Base-by-base conservation (phyloP, 1,140 invertebrate species). In the Macrotrachela quadricornifera region DNA sequence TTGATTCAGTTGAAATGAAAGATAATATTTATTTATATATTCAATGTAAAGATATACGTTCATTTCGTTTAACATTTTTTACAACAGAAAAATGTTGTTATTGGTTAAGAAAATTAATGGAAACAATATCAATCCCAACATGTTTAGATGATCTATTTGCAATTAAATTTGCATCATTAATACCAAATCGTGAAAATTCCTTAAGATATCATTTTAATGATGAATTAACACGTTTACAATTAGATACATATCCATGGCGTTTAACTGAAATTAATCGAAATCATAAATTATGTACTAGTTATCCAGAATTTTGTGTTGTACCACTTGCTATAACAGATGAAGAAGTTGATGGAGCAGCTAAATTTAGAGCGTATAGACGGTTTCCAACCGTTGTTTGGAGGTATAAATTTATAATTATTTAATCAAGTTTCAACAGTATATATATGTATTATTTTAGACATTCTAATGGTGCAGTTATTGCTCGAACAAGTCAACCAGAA, bases 371-470 rank as follows among this genome's bases (percentile, higher is more conserved):
- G 60, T 81, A 83, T 38, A 73, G 79, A 30, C 74, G 90, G 55
- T 78, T 95, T 62, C 88, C 90, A 10, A 80, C 83, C 8, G 81
- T 88, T 49, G 85, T 91, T 12, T 96, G 88, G 88, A 80, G 87
- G 79, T 81, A 72, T 56, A 56, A 43, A 4, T 44, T 57, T n/a
- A 41, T 49, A 18, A 53, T 17, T 50, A 15, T 46, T 37, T 45
- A 3, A 16, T 40, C 8, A 11, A 21, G 36, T 50, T 49, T 18
- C 52, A 9, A 51, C 45, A 14, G 16, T 48, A 30, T 42, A 17
- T 46, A 54, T 60, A 43, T 57, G 58, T 57, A 47, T 14, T 12
- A 14, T 45, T 79, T 80, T 57, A 81, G 87, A 64, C 73, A 75
- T 49, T 77, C 75, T 57, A 90, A 85, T 67, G 88, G 88, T 40